Evolutionary conservation across 2,888 invertebrate genomes (phyloP), one percentile per base, ranked within the genome.

Genomic region (Pristionchus entomophagus): DNA sequence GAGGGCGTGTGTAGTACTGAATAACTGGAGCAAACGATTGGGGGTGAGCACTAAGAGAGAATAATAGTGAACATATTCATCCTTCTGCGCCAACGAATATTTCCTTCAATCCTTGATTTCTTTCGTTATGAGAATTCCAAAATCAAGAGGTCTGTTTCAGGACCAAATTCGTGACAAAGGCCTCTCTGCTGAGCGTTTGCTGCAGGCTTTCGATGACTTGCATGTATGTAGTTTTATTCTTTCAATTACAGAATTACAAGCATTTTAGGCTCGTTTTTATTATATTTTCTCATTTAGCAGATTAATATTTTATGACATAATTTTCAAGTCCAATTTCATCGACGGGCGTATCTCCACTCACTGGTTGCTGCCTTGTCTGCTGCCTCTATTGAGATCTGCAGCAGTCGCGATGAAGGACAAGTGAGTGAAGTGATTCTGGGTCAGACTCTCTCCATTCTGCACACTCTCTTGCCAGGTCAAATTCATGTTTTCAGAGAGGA

Each of bases 371-470:
- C 85, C 85, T 6, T 85, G 62, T 22, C 45, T 85, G 32, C 73
- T n/a, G 53, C 85, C 85, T 6, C 77, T 85, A 4, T 22, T 85
- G 77, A 73, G 73, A 19, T 77, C 73, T 3, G 85, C 85, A 10
- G 85, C 85, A 26, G 32, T 85, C 8, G 35, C 41, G 26, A 35
- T 85, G 85, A 85, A 77, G 77, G 41, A 85, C 10, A 56, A 73
- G 45, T 35, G 26, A 26, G 65, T 65, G 29, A 12, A n/a, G n/a
- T n/a, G n/a, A n/a, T 56, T 29, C 10, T 32, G 3, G 10, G 32
- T 5, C 29, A 2, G 8, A n/a, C n/a, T 32, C 17, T 5, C 8
- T 32, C 2, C 22, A 1, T 2, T 56, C 19, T 56, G n/a, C 56
- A 8, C 56, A 56, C n/a, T n/a, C n/a, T n/a, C n/a, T n/a, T n/a